phyloP scores from a whole-genome alignment of 2,113 vertebrate genomes.

The Mustela nigripes region DNA sequence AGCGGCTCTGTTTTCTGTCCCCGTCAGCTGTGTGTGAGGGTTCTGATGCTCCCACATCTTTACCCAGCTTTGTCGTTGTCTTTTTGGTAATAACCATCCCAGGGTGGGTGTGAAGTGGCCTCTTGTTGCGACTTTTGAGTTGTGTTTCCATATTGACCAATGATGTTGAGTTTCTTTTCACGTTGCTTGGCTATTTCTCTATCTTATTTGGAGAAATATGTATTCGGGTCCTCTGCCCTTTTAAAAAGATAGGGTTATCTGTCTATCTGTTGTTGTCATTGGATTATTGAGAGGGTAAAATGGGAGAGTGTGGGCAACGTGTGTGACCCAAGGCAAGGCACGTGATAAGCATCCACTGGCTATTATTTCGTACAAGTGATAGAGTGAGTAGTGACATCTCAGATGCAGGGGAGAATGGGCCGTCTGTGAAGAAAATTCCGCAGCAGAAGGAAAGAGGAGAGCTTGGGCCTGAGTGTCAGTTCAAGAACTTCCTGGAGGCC shows the following conservation, averaged over 20 bases:
- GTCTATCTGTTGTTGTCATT: neutral
- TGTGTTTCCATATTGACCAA: neutral
- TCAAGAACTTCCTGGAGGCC: slow-evolving; percentile 60
- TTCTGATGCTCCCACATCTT: neutral
- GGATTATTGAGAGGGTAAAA: neutral
- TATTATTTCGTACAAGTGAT: neutral
- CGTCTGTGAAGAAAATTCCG: neutral
- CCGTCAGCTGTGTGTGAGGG: neutral
- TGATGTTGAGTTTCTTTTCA: neutral
- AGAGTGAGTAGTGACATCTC: neutral
- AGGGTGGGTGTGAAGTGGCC: neutral
- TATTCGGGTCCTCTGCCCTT: neutral
- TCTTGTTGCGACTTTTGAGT: neutral
- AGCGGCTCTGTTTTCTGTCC: fast-evolving
- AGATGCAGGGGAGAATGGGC: neutral
- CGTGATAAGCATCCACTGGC: fast-evolving
- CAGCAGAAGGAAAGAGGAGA: neutral
- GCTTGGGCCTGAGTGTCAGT: neutral
- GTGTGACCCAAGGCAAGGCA: neutral
- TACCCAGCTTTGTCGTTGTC: neutral
- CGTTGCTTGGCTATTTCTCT: neutral
- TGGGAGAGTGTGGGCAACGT: fast-evolving
- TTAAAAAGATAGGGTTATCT: neutral
- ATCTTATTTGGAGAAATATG: neutral
- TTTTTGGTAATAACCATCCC: neutral